Base-by-base conservation (phyloP, 2,113 vertebrate species). In the Phrynosoma platyrhinos region DNA sequence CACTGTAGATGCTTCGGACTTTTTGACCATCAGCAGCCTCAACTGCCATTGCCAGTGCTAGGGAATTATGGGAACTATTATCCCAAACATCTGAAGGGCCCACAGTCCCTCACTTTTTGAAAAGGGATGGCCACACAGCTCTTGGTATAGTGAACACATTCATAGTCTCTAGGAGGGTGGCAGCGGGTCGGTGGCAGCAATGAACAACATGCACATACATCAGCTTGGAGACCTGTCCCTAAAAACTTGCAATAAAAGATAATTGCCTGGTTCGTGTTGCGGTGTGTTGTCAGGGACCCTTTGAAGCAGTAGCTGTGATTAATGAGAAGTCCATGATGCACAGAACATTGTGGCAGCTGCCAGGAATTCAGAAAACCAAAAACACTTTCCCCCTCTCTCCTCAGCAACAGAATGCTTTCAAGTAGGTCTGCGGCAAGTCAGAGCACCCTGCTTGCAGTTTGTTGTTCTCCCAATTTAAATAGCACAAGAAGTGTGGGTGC, bases 301-400 rank as follows among this genome's bases (percentile, higher is more conserved):
- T 85, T 85, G 84, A 85, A 85, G 74, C 36, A 64, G 83, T 66
- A 64, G 74, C 64, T 30, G 66, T 77, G 58, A 85, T 85, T 85
- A 85, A 85, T 78, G 84, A 66, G 58, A 58, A 85, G n/a, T 25
- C 58, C 74, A 21, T 21, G 55, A 85, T 77, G 55, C 55, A 66
- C 72, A 76, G 83, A 55, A 72, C 47, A 53, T 25, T 13, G 82
- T 68, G 47, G 71, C 36, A 30, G 7, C 74, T 85, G 83, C 23
- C 83, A 85, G 53, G 21, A 64, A 42, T 64, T 77, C 23, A 9
- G 55, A 66, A 42, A 13, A 12, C 25, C 55, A 47, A 40, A 40
- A 78, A 25, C 16, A 18, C 72, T 66, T 85, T 85, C 76, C 55
- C 40, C 42, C 47, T 32, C 68, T 72, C 30, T n/a, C 18, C 9